Evolutionary conservation across 2,797 vertebrate genomes (phyloP), one percentile per base, ranked within the genome.

Genomic region (Alfaro cultratus): DNA sequence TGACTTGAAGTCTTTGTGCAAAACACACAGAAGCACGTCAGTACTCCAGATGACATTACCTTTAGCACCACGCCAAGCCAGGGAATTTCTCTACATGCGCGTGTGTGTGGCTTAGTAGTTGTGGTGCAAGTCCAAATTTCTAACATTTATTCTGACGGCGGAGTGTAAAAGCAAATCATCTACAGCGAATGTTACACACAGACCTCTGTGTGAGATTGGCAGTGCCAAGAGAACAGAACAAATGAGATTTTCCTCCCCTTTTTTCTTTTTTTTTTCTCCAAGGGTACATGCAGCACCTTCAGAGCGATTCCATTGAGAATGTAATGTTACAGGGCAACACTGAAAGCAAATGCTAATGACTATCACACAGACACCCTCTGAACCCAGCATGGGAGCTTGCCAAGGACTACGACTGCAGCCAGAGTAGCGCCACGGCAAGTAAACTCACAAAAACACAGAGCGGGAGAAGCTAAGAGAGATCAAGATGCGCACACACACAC

Each of bases 321-420:
- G 84, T 76, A 75, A 82, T 60, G 82, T 85, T 79, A 76, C n/a
- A 84, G 87, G 80, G 85, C 85, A 86, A 73, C 76, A 46, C 68
- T 77, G 80, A 80, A 84, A 89, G 76, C 18, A 51, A 90, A 87
- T 87, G 83, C 85, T 93, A 89, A 87, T 87, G 79, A 81, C 67
- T 68, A 79, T 87, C 79, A 71, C 84, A 83, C 79, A 83, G 75
- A 84, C 75, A 34, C 49, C 81, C 80, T 78, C 36, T 85, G 83
- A 87, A 85, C 87, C 77, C 86, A 85, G 82, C 80, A 80, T 86
- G 83, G 83, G 80, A 87, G 83, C 46, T 80, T 84, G 83, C 86
- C 83, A 87, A 85, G 55, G 81, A 82, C 83, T 79, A 39, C 39
- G 18, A 85, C 73, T 57, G 21, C 75, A 82, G 82, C 83, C 75